Conservation (phyloP, 2,113 vertebrate species). For the Amphiprion ocellaris region DNA sequence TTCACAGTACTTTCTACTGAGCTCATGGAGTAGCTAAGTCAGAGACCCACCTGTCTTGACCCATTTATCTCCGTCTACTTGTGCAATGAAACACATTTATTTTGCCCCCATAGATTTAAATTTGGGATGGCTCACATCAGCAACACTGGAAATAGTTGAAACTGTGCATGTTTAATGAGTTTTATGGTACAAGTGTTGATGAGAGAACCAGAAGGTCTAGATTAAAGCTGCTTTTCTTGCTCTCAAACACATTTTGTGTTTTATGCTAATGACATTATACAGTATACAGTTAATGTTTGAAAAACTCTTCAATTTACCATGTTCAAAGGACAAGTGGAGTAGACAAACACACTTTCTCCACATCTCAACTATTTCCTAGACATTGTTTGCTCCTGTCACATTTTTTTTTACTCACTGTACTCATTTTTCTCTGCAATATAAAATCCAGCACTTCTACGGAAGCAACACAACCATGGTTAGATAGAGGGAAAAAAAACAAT, state of each 20-base stretch:
- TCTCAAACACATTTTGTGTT: background rate
- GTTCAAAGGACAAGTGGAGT: too few species aligned
- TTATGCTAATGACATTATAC: background rate
- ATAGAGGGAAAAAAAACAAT: too few species aligned
- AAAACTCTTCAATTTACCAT: too few species aligned
- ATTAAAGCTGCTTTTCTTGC: background rate
- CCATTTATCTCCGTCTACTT: constrained; percentile 35
- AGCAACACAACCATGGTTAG: too few species aligned
- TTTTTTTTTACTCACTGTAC: too few species aligned
- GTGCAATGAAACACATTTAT: constrained; percentile 42
- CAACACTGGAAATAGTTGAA: constrained; percentile 6
- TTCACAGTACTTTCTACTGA: constrained; percentile 41
- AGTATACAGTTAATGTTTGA: too few species aligned
- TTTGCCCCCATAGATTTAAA: constrained; percentile 31
- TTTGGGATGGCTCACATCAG: constrained; percentile 22
- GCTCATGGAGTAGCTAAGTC: constrained; percentile 15
- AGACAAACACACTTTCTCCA: too few species aligned
- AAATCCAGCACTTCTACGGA: too few species aligned
- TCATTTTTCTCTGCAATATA: too few species aligned
- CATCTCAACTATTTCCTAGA: too few species aligned
- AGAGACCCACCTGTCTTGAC: constrained; percentile 14
- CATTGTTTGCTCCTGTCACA: too few species aligned
- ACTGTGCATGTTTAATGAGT: constrained; percentile 1
- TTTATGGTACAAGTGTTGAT: background rate
- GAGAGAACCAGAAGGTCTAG: background rate